Base-by-base conservation (phyloP, 1,140 invertebrate genomes). In the Sycophaga agraensis region DNA sequence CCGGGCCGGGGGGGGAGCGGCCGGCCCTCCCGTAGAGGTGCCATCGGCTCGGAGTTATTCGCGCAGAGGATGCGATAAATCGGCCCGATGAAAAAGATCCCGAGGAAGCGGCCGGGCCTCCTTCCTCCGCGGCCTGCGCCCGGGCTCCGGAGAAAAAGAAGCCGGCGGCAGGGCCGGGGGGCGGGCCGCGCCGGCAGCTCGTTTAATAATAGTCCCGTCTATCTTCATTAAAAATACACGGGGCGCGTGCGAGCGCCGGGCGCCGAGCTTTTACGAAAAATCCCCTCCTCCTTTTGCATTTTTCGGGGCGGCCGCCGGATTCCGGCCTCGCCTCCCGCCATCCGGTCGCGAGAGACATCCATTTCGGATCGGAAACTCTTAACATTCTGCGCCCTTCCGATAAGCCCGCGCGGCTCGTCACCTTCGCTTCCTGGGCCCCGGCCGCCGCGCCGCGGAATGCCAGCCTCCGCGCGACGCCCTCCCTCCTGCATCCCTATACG, bases 161-260 rank as follows among this genome's bases (percentile, higher is more conserved):
- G 28, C 5, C 28, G 28, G 28, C 5, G 11, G 28, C 5, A 31
- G 28, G 4, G 28, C 5, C 11, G 28, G 28, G 28, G 28, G 28
- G 28, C 4, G 11, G 28, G 28, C 5, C 4, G 28, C 4, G 28
- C 28, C 28, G 4, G 28, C 5, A 31, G 28, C 50, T 34, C 59
- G 59, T 62, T 62, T 62, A 62, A 62, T 62, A 62, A 62, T 62
- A 62, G 59, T 55, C 42, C 53, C 51, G 59, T 62, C 59, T 62
- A 56, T 62, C 59, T 62, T 62, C 59, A 62, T 62, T 62, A 62
- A 62, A 62, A 62, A 62, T 62, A 62, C 53, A 42, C 17, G 49
- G 42, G 31, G 11, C 42, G 21, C 7, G 34, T 24, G 21, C 48
- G 45, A 28, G 1, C 31, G 28, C 37, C 5, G 28, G 28, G 5